A percentile compares a stretch with the other conserved stretches of the same genome.
Evolutionary conservation across 2,113 vertebrate genomes (phyloP).

Genomic region (Caretta caretta): DNA sequence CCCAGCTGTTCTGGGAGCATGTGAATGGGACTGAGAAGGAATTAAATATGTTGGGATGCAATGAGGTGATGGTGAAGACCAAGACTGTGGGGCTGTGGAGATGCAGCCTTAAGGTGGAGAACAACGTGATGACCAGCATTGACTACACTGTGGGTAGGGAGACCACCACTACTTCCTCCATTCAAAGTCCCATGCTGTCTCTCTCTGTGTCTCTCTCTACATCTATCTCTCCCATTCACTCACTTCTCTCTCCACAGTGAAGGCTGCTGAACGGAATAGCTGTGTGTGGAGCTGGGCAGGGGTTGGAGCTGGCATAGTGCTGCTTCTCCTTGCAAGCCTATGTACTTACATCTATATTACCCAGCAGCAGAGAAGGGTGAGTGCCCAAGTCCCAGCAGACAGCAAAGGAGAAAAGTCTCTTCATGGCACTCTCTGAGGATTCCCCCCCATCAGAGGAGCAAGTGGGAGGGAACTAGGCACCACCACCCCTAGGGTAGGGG

Average conservation of each 20-base stretch:
- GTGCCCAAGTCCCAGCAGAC: slow-evolving; percentile 2
- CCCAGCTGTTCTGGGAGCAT: slow-evolving; percentile 39
- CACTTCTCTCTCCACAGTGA: slow-evolving; percentile 1
- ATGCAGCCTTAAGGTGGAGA: slow-evolving; percentile 51
- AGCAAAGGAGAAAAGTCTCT: background rate
- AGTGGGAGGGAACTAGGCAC: background rate
- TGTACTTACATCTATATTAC: slow-evolving; percentile 12
- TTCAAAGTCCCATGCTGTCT: background rate
- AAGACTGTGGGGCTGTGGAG: slow-evolving; percentile 50
- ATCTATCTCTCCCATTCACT: background rate
- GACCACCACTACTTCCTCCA: background rate
- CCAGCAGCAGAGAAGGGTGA: slow-evolving; percentile 70
- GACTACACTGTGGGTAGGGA: slow-evolving; percentile 49
- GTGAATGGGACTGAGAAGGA: background rate
- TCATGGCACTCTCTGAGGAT: background rate
- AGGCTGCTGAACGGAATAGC: background rate
- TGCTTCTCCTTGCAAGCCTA: slow-evolving; percentile 14
- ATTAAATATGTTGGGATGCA: background rate
- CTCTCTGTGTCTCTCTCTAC: background rate
- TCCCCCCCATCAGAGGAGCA: background rate
- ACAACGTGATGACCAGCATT: slow-evolving; percentile 37
- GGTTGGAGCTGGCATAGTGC: background rate
- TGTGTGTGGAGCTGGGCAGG: background rate
- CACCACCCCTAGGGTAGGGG: background rate
- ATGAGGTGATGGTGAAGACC: background rate